Base-by-base conservation (phyloP, 1,140 invertebrate genomes). In the Neocloeon triangulifer region DNA sequence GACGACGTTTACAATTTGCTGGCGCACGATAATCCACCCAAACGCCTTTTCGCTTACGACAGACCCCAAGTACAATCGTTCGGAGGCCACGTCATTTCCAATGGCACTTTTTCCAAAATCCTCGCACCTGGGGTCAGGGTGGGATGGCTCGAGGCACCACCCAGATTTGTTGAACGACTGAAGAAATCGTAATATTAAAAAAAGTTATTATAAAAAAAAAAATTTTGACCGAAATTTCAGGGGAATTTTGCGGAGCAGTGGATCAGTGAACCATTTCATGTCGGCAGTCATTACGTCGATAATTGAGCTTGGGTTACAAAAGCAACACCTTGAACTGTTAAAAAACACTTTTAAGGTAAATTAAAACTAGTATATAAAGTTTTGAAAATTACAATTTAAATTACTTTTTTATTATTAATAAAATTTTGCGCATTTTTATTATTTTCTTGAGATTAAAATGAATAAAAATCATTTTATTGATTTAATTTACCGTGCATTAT, bases 1-100 rank as follows among this genome's bases (percentile, higher is more conserved):
- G 71, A 73, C 40, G 69, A 73, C 48, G 64, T 73, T 8, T 73
- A 74, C 28, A 73, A 70, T 43, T 51, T 73, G 9, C 46, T 73
- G 0, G 47, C 62, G 41, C 72, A 67, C 42, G 54, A 48, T 10
- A 37, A 38, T 33, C 50, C 53, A 15, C 62, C 64, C 9, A 51
- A 51, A 20, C 51, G 67, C 35, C 45, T 72, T 1, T 52, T 63
- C 26, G 50, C 54, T 19, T 69, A 62, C 37, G 68, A 71, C 41
- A 38, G 50, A 19, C 39, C 45, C 9, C 39, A 41, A 4, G 55
- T 60, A 45, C 6, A 34, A 1, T 62, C 53, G 26, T 40, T 41
- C 14, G 44, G 45, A 32, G 68, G 67, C 2, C 54, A 69, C 49
- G 55, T 73, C 6, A 49, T 73, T 19, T 73, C 69, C 1, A 73